A percentile compares a stretch with the other conserved stretches of the same genome.
Evolutionary conservation across 2,113 vertebrate genomes (phyloP).

Genomic region (Cyanistes caeruleus): DNA sequence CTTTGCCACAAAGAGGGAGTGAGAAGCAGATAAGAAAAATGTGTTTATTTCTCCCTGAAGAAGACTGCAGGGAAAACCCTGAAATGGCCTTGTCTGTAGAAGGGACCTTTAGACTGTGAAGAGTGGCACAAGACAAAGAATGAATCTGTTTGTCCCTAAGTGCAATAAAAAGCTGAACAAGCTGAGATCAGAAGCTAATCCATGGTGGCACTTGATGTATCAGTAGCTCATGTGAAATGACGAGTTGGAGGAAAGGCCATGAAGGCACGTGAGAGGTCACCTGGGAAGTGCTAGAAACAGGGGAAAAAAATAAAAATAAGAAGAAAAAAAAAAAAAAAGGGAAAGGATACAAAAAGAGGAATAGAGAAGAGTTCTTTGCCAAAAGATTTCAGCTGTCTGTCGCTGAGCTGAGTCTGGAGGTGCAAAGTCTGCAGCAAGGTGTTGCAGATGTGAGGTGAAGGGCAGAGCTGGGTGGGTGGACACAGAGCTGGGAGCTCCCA

Average conservation of each 20-base stretch:
- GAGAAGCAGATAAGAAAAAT: neutral
- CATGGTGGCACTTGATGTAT: slow-evolving; percentile 4
- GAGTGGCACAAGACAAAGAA: neutral
- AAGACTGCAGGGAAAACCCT: neutral
- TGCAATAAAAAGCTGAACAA: slow-evolving; percentile 5
- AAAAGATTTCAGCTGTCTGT: neutral
- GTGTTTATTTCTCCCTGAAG: neutral
- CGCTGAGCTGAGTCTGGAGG: neutral
- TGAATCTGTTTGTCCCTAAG: neutral
- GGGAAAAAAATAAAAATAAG: neutral
- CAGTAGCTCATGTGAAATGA: slow-evolving; percentile 35
- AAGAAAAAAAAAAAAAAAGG: too few species aligned
- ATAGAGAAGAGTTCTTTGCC: neutral
- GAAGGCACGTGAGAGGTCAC: neutral
- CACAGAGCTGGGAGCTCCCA: neutral
- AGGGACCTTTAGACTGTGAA: neutral
- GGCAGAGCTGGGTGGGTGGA: neutral
- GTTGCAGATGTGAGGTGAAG: neutral
- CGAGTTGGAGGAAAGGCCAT: neutral
- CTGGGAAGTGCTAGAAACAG: slow-evolving; percentile 5
- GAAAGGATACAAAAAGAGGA: neutral
- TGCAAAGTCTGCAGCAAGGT: neutral
- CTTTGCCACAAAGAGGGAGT: neutral
- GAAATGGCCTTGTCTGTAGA: neutral
- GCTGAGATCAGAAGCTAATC: slow-evolving; percentile 38